These are phyloP conservation scores for Crossaster papposus DNA, from an alignment of 53 echinoderm and acorn worm genomes.

Conservation along the genomic window DNA sequence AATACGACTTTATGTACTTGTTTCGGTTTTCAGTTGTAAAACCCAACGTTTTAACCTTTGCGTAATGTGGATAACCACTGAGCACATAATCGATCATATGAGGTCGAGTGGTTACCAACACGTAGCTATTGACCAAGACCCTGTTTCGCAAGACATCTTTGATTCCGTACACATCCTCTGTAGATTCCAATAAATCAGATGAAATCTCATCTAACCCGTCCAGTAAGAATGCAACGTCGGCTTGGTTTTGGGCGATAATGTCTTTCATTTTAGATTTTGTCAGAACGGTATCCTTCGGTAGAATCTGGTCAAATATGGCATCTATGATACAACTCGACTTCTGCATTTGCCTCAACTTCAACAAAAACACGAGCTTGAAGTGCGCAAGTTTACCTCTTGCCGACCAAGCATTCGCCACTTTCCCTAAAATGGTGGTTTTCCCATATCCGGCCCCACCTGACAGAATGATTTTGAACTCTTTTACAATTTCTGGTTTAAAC, in stretches of 20 bases:
- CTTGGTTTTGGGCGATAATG: background rate
- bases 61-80: background rate
- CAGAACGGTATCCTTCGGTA: background rate
- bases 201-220: constrained; percentile 28
- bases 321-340: constrained; percentile 14
- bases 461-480: background rate
- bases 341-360: constrained; percentile 6
- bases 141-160: constrained; percentile 10
- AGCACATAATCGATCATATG: constrained; percentile 12
- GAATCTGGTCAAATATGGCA: constrained; percentile 16
- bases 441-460: constrained; percentile 22
- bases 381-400: background rate
- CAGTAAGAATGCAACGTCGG: background rate
- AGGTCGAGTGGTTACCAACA: constrained; percentile 10
- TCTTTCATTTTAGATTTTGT: background rate
- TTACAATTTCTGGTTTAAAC: background rate
- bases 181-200: background rate
- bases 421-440: background rate
- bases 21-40: background rate
- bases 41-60: background rate
- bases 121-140: constrained; percentile 15
- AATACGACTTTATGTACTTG: background rate
- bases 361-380: constrained; percentile 4
- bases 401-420: background rate
- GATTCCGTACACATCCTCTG: background rate